Conservation (phyloP, 37 sponge, comb jelly and placozoan species). For the Haliclona indistincta region DNA sequence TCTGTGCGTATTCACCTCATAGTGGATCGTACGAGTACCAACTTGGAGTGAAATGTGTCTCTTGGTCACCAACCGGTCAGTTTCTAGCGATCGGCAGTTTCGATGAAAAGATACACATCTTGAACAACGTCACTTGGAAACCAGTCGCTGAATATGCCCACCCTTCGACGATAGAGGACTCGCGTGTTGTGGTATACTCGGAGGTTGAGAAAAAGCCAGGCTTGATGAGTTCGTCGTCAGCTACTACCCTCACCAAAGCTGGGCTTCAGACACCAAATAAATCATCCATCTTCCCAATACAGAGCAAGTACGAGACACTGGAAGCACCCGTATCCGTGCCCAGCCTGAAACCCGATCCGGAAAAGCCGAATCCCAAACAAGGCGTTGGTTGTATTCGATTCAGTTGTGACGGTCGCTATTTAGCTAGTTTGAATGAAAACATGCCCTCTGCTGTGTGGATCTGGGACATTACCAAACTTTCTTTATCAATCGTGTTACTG, state of each 20-base stretch:
- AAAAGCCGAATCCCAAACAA: slow-evolving; percentile 85
- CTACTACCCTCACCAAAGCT: not conserved
- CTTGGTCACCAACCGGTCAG: slow-evolving; percentile 89
- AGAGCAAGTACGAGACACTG: slow-evolving; percentile 69
- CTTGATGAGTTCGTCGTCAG: not conserved
- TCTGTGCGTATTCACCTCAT: slow-evolving; percentile 59
- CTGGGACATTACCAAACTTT: slow-evolving; percentile 76
- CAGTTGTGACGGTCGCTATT: slow-evolving; percentile 75
- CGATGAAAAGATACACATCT: slow-evolving; percentile 79
- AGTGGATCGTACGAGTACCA: slow-evolving; percentile 61
- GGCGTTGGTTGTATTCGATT: slow-evolving; percentile 82
- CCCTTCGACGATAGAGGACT: slow-evolving; percentile 30
- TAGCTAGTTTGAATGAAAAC: slow-evolving; percentile 92
- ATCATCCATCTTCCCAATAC: slow-evolving; percentile 6
- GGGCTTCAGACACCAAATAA: too few relatives aligned
- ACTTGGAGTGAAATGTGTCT: slow-evolving; percentile 79
- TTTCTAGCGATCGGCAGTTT: slow-evolving; percentile 93
- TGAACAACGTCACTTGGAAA: slow-evolving; percentile 94
- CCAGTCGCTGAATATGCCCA: slow-evolving; percentile 69
- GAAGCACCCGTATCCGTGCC: slow-evolving; percentile 52
- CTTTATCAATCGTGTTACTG: slow-evolving; percentile 59
- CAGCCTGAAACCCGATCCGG: slow-evolving; percentile 76
- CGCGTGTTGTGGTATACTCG: slow-evolving; percentile 49
- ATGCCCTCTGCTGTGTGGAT: slow-evolving; percentile 96
- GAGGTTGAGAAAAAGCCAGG: slow-evolving; percentile 63